These are phyloP conservation scores for Helicolenus hilgendorfi DNA, from an alignment of 2,797 vertebrate genomes.

Conservation along the genomic window DNA sequence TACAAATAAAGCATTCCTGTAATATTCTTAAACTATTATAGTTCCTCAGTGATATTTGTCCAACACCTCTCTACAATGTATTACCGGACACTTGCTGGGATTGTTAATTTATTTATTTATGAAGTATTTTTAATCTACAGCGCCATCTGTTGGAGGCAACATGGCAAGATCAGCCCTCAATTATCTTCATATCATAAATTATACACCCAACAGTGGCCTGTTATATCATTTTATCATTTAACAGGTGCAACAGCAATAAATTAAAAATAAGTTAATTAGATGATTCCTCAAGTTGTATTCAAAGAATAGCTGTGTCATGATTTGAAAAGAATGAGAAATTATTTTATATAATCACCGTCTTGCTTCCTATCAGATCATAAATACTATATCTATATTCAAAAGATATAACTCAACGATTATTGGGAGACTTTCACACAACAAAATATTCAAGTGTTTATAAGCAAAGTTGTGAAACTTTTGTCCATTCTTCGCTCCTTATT, in stretches of 20 bases:
- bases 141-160: conserved; percentile 65
- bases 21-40: neutral
- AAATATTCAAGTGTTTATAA: neutral
- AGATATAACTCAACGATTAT: neutral
- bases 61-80: no score
- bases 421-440: neutral
- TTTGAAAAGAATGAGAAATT: neutral
- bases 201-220: neutral
- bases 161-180: neutral
- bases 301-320: neutral
- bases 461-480: neutral
- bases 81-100: neutral
- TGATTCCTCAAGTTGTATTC: neutral
- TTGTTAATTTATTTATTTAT: neutral
- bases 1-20: neutral
- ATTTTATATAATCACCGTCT: neutral
- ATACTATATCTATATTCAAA: neutral
- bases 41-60: neutral
- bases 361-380: neutral
- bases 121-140: conserved; percentile 21
- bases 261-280: neutral
- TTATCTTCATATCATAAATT: neutral
- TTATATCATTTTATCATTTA: neutral
- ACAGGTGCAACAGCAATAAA: neutral
- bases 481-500: neutral